Conservation (phyloP, 2,113 vertebrate species). For the Thinocorus orbignyianus region DNA sequence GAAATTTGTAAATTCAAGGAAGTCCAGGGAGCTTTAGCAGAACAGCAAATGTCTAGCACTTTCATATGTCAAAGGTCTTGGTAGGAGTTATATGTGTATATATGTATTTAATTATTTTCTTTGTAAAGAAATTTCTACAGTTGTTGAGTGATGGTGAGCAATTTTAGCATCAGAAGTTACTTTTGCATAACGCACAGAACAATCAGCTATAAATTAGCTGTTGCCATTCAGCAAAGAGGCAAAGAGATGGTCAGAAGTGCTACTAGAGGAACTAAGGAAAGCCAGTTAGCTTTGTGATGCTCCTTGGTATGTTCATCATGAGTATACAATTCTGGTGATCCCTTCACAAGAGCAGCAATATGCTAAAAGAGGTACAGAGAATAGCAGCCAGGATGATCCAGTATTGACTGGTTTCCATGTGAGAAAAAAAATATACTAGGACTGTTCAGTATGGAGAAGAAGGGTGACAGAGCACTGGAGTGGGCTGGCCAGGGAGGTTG, state of each 20-base stretch:
- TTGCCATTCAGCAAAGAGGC: neutral
- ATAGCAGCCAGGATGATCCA: neutral
- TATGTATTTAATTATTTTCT: neutral
- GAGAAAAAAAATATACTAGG: neutral
- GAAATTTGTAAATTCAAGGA: neutral
- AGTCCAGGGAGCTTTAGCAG: neutral
- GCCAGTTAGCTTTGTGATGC: neutral
- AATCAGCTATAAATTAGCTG: neutral
- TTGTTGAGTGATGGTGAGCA: neutral
- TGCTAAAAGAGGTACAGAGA: neutral
- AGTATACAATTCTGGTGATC: neutral
- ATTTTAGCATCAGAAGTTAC: neutral
- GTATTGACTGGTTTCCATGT: neutral
- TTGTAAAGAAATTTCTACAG: neutral
- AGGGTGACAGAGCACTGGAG: no score
- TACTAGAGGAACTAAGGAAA: neutral
- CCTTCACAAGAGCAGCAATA: neutral
- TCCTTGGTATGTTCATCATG: neutral
- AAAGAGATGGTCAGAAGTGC: neutral
- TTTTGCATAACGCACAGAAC: neutral
- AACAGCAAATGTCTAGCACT: neutral
- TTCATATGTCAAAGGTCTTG: neutral
- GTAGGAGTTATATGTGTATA: neutral
- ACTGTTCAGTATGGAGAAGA: neutral
- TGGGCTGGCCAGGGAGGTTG: no score